A percentile compares a stretch with the other conserved stretches of the same genome.
Conservation (phyloP, 1,140 invertebrate genomes). For the Hermetia illucens region DNA sequence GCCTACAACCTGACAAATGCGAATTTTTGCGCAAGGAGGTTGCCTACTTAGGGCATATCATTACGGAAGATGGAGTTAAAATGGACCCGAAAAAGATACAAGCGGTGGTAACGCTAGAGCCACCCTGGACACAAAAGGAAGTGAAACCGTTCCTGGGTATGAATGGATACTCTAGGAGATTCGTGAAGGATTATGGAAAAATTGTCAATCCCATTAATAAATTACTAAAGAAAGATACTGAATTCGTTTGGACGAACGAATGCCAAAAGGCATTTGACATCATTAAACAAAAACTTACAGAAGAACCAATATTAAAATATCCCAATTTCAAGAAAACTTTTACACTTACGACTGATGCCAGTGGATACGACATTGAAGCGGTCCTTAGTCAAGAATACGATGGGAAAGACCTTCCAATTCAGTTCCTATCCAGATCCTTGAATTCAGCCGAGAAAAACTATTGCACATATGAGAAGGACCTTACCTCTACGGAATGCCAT, state of each 20-base stretch:
- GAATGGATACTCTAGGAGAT: slow-evolving; percentile 8
- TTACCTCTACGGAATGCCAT: slow-evolving; percentile 22
- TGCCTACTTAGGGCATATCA: too few relatives aligned
- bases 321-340: slow-evolving; percentile 21
- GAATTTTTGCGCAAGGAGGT: too few relatives aligned
- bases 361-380: slow-evolving; percentile 17
- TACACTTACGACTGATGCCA: slow-evolving; percentile 19
- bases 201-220: slow-evolving; percentile 14
- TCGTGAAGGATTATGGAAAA: slow-evolving; percentile 15
- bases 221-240: slow-evolving; percentile 11
- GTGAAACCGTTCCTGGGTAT: slow-evolving; percentile 32
- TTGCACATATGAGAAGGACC: slow-evolving; percentile 18
- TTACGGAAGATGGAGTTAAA: too few relatives aligned
- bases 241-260: slow-evolving; percentile 12
- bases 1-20: too few relatives aligned
- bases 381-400: slow-evolving; percentile 14
- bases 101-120: too few relatives aligned
- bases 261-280: slow-evolving; percentile 12
- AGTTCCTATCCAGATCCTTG: slow-evolving; percentile 11
- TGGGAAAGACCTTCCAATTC: slow-evolving; percentile 14
- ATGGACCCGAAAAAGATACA: too few relatives aligned
- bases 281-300: slow-evolving; percentile 17
- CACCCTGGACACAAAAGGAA: slow-evolving; percentile 24
- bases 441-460: slow-evolving; percentile 14
- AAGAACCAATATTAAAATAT: slow-evolving; percentile 15